Conservation (phyloP, 2,888 invertebrate species). For the Ectobius pallidus region DNA sequence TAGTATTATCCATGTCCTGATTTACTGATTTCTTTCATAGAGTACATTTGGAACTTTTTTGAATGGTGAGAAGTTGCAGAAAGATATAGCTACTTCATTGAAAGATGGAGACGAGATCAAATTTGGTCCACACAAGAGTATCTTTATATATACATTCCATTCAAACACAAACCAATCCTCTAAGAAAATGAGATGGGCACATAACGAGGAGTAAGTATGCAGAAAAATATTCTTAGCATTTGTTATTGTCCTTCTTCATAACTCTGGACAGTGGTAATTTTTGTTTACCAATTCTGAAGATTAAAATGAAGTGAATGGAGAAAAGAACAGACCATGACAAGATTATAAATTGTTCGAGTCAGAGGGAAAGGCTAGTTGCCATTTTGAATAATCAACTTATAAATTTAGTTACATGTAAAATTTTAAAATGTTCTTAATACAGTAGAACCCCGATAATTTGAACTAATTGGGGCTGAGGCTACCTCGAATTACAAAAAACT, state of each 20-base stretch:
- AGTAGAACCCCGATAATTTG: too few relatives aligned
- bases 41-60: conserved; percentile 60
- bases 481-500: too few relatives aligned
- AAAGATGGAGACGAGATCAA: neutral
- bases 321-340: neutral
- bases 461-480: too few relatives aligned
- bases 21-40: conserved; percentile 50
- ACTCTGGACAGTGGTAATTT: neutral
- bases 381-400: too few relatives aligned
- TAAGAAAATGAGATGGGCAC: neutral
- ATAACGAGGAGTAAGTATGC: neutral
- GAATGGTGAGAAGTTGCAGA: conserved; percentile 52
- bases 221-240: neutral
- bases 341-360: too few relatives aligned
- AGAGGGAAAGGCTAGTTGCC: too few relatives aligned
- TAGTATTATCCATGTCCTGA: neutral
- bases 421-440: too few relatives aligned
- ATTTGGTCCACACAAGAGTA: neutral
- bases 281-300: neutral
- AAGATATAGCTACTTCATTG: neutral
- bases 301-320: neutral
- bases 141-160: neutral
- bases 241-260: neutral
- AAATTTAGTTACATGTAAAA: too few relatives aligned
- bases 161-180: neutral